These are phyloP conservation scores for Phaethornis superciliosus DNA, from an alignment of 2,113 vertebrate species.

Conservation along the genomic window DNA sequence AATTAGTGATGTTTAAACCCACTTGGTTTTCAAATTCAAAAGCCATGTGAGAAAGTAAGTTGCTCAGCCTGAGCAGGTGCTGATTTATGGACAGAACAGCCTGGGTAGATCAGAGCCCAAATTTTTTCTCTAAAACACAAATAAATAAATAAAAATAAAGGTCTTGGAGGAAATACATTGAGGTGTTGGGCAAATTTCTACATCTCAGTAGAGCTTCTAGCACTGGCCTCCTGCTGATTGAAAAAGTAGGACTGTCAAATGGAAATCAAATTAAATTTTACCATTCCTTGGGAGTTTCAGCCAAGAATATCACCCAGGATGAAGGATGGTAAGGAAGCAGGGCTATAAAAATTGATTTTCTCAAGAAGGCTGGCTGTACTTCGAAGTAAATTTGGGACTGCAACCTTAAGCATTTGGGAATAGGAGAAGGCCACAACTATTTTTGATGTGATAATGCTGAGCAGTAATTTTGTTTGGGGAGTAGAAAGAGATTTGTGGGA, in stretches of 20 bases:
- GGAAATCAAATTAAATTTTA: background rate
- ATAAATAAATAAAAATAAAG: background rate
- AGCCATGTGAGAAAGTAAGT: background rate
- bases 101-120: background rate
- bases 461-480: background rate
- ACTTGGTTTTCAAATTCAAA: background rate
- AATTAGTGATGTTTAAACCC: slow-evolving; percentile 28
- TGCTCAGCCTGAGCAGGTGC: background rate
- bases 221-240: accelerated
- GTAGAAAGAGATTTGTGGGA: background rate
- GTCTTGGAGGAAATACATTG: background rate
- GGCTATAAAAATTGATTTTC: background rate
- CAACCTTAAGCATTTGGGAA: background rate
- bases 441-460: background rate
- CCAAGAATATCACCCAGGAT: background rate
- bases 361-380: background rate
- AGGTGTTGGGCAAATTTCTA: background rate
- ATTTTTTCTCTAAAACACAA: background rate
- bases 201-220: background rate
- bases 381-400: background rate
- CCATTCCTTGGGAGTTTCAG: background rate
- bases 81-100: background rate
- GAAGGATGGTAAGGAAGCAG: background rate
- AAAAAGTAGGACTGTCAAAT: background rate
- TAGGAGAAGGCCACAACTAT: background rate